Evolutionary conservation across 2,113 vertebrate genomes (phyloP).

Genomic region (Guaruba guarouba): DNA sequence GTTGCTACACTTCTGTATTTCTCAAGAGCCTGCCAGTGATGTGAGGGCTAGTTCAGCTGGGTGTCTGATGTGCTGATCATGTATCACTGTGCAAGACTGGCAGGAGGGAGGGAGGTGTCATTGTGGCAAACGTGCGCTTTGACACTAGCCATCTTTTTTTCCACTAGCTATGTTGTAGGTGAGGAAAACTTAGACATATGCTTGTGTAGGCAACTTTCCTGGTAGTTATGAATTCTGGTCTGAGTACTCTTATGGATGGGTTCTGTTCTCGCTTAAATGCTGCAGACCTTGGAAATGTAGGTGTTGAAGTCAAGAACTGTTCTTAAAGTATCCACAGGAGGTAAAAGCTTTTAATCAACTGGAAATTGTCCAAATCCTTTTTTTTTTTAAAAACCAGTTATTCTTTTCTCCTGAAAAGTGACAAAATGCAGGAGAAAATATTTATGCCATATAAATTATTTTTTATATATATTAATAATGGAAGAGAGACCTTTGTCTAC

Average conservation of each 20-base stretch:
- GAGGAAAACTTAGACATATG: background rate
- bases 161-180: background rate
- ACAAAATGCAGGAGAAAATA: background rate
- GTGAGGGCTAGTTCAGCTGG: background rate
- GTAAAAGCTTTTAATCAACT: background rate
- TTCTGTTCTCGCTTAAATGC: background rate
- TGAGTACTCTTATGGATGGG: background rate
- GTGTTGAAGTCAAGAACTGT: background rate
- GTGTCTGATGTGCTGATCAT: fast-evolving
- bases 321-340: background rate
- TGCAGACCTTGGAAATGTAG: background rate
- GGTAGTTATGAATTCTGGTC: background rate
- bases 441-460: background rate
- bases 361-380: background rate
- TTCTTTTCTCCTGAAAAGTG: background rate
- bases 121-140: background rate
- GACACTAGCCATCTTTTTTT: background rate
- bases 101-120: background rate
- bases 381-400: background rate
- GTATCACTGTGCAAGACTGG: fast-evolving
- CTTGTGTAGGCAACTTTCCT: background rate
- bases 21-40: background rate
- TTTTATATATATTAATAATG: background rate
- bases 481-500: background rate
- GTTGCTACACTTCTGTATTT: background rate